These are phyloP conservation scores for Oscheius onirici DNA, from an alignment of 2,888 invertebrate species.

Conservation along the genomic window DNA sequence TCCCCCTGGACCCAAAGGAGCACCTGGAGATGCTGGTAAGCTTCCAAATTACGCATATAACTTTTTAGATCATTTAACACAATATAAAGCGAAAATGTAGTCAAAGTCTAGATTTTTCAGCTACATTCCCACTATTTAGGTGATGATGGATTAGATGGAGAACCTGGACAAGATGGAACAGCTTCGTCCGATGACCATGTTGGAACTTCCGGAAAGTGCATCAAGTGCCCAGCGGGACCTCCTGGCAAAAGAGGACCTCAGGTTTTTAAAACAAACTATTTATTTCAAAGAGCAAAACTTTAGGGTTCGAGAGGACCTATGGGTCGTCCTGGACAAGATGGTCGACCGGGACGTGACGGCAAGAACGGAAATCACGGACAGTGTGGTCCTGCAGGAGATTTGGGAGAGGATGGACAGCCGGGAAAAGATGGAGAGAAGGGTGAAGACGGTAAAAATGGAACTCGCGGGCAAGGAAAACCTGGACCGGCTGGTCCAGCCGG, in stretches of 20 bases:
- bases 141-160: slow-evolving; percentile 17
- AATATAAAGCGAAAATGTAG: no score
- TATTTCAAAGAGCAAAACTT: no score
- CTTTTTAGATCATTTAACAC: no score
- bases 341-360: slow-evolving; percentile 51
- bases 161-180: slow-evolving; percentile 10
- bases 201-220: slow-evolving; percentile 23
- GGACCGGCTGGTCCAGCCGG: not conserved
- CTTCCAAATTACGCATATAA: no score
- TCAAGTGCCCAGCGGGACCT: slow-evolving; percentile 47
- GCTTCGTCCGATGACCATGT: not conserved
- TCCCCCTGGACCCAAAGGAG: slow-evolving; percentile 22
- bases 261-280: no score
- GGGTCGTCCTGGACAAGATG: slow-evolving; percentile 41
- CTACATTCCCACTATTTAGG: no score
- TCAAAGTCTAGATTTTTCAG: no score
- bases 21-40: slow-evolving; percentile 22
- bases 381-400: slow-evolving; percentile 43
- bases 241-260: no score
- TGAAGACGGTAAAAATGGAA: slow-evolving; percentile 45
- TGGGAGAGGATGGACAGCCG: slow-evolving; percentile 1
- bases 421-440: slow-evolving; percentile 51
- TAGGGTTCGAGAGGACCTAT: slow-evolving; percentile 35
- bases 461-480: slow-evolving; percentile 17
- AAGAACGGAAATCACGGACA: slow-evolving; percentile 48